phyloP scores from a whole-genome alignment of 2,888 invertebrate genomes.

The Drosophila atripex region DNA sequence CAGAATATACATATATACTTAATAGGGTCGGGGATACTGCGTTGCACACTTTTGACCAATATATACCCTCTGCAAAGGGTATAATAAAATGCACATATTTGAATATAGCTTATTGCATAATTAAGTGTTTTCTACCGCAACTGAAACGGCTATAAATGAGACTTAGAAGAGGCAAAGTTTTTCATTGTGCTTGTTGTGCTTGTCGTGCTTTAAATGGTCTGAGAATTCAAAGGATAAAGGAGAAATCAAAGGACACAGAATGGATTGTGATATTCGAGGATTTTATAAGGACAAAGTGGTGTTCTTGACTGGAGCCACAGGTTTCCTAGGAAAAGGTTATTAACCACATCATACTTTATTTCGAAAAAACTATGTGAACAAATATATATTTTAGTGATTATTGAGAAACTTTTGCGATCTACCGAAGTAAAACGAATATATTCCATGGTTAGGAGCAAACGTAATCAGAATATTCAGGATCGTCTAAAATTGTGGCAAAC shows the following conservation, averaged over 20 bases:
- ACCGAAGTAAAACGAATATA: constrained; percentile 86
- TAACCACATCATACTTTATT: not conserved
- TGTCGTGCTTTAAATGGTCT: too few relatives aligned
- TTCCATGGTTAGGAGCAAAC: constrained; percentile 86
- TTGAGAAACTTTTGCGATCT: constrained; percentile 73
- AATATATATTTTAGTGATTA: constrained; percentile 40
- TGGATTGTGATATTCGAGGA: constrained; percentile 83
- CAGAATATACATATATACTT: too few relatives aligned
- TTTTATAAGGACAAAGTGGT: constrained; percentile 86
- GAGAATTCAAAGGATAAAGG: not conserved
- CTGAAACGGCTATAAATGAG: not conserved
- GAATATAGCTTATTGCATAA: constrained; percentile 86
- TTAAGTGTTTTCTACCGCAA: constrained; percentile 85
- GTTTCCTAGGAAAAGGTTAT: constrained; percentile 84
- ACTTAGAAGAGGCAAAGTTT: not conserved
- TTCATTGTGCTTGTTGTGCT: not conserved
- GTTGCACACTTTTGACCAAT: too few relatives aligned
- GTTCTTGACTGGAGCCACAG: constrained; percentile 87
- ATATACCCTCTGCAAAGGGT: too few relatives aligned
- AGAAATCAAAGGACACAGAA: constrained; percentile 6
- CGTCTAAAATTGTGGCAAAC: constrained; percentile 85
- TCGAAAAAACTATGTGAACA: too few relatives aligned
- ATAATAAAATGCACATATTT: constrained; percentile 1
- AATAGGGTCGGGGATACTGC: too few relatives aligned
- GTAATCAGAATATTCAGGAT: constrained; percentile 86